Evolutionary conservation across 2,113 vertebrate species (phyloP), one percentile per base, ranked within the genome.

Genomic region (Lynx canadensis): DNA sequence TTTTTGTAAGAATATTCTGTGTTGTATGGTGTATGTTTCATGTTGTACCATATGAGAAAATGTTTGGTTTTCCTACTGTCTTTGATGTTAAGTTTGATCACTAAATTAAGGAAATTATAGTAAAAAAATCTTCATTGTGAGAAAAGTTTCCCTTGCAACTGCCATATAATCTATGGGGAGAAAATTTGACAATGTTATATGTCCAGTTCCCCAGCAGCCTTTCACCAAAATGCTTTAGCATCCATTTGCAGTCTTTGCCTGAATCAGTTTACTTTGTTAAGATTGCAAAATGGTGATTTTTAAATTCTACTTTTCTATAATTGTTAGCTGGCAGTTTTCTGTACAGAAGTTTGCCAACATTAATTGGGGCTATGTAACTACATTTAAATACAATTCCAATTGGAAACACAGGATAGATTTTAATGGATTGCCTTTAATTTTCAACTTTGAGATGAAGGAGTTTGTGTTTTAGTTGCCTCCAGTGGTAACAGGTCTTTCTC

Each of bases 231-330:
- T 76, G 31, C 36, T 45, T 87, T 86, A 68, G 57, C 14, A 23
- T 93, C 14, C n/a, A 41, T 82, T 60, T 95, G 80, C 16, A 80
- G 12, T n/a, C n/a, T n/a, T 63, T 86, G 50, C 73, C 50, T 82
- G n/a, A 73, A 82, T 86, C 65, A 89, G 15, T 89, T 74, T 74
- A 48, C 68, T 88, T 74, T 74, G 82, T 85, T 92, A 76, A 82
- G 19, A 23, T 76, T 96, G 29, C 82, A 41, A 81, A 84, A 29
- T 89, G 79, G 19, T 82, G 19, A 14, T 55, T n/a, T 69, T 69
- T 69, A 69, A 29, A 29, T 65, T 69, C 14, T n/a, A n/a, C 66
- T n/a, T n/a, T 89, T 89, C 52, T 89, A 19, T 45, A 65, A 33
- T 89, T 89, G 11, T 65, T 81, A 50, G 33, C 25, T 73, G 33